Percentiles rank a stretch among this genome's conserved stretches.
Conservation (phyloP, 2,888 invertebrate species). For the Fragum fragum region DNA sequence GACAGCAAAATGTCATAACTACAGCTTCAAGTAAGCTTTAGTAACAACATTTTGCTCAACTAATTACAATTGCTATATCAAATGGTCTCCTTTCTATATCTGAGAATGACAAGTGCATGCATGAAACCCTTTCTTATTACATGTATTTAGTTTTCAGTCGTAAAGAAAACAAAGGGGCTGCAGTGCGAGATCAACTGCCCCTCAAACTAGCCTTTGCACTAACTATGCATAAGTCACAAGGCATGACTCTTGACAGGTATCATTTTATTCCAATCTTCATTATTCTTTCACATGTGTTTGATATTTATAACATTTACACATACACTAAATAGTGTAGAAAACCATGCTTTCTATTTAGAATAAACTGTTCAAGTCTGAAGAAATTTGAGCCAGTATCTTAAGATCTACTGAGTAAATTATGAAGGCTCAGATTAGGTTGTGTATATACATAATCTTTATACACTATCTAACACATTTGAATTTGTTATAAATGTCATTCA, state of each 20-base stretch:
- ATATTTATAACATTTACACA: too few species aligned
- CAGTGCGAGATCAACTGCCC: slow-evolving; percentile 36
- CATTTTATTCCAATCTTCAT: neutral
- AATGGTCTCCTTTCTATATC: neutral
- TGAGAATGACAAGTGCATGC: neutral
- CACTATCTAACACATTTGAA: too few species aligned
- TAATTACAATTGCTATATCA: neutral
- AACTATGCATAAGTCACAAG: slow-evolving; percentile 50
- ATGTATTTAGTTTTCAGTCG: slow-evolving; percentile 45
- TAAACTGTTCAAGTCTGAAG: too few species aligned
- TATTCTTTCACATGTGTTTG: too few species aligned
- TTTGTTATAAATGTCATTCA: too few species aligned
- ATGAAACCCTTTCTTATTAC: neutral
- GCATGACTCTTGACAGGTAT: slow-evolving; percentile 56
- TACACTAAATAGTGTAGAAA: too few species aligned
- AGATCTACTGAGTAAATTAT: too few species aligned
- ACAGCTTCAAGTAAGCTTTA: neutral
- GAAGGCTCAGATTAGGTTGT: too few species aligned
- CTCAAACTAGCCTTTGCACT: slow-evolving; percentile 44
- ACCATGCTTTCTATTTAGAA: too few species aligned
- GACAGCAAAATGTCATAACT: neutral
- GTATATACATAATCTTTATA: too few species aligned
- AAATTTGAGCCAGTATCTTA: too few species aligned
- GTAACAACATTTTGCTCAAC: neutral
- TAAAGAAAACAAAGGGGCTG: slow-evolving; percentile 29